Percentiles rank a stretch among this genome's conserved stretches.
phyloP scores from a whole-genome alignment of 2,113 vertebrate genomes.

The Pelodiscus sinensis region DNA sequence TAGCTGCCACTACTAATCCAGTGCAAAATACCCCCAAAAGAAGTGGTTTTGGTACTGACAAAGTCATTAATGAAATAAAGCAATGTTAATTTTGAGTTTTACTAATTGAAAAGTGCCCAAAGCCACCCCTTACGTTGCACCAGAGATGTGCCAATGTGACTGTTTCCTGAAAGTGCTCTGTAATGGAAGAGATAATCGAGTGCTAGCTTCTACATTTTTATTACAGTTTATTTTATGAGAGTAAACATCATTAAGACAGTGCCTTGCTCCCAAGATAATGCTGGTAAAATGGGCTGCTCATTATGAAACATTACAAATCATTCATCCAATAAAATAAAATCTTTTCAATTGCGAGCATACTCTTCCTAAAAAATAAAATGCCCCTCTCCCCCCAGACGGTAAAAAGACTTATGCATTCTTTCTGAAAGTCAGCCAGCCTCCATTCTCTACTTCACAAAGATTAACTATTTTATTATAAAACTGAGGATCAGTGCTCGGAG shows the following conservation, averaged over 20 bases:
- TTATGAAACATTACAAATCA: slow-evolving; percentile 3
- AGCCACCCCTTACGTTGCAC: background rate
- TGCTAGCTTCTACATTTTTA: background rate
- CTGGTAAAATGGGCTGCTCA: background rate
- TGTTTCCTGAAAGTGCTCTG: background rate
- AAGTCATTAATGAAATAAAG: background rate
- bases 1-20: background rate
- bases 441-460: background rate
- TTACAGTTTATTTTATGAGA: background rate
- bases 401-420: rapidly evolving
- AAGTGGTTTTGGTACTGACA: background rate
- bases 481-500: background rate
- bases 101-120: background rate
- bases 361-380: background rate
- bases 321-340: slow-evolving; percentile 32
- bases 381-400: background rate
- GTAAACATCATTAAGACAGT: background rate
- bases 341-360: background rate
- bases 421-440: rapidly evolving
- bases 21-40: background rate
- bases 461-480: background rate
- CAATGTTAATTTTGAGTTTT: background rate
- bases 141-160: background rate
- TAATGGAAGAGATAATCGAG: background rate
- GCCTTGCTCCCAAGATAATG: background rate